Evolutionary conservation across 2,888 invertebrate species (phyloP).

Genomic region (Drosophila mulleri): DNA sequence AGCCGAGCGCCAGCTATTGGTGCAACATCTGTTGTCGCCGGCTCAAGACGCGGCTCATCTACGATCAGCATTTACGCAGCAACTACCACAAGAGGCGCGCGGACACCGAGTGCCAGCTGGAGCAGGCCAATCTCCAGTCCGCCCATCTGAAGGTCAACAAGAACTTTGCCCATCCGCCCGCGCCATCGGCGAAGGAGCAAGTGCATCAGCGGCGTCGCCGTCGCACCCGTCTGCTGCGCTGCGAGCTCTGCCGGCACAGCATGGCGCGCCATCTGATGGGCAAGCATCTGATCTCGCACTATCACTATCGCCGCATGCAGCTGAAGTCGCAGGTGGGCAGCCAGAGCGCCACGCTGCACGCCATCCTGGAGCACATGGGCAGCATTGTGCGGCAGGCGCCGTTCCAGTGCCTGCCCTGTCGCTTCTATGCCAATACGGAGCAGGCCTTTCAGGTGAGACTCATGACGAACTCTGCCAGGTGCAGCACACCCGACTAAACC

Average conservation of each 20-base stretch:
- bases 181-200: constrained; percentile 5
- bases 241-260: constrained; percentile 90
- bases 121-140: constrained; percentile 86
- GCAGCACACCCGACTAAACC: background rate
- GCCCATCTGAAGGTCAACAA: constrained; percentile 41
- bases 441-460: constrained; percentile 86
- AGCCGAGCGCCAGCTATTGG: constrained; percentile 87
- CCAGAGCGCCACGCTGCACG: constrained; percentile 84
- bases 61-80: constrained; percentile 91
- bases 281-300: constrained; percentile 94
- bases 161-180: constrained; percentile 29
- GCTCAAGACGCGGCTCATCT: constrained; percentile 90
- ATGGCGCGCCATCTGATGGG: constrained; percentile 90
- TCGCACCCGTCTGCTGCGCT: constrained; percentile 87
- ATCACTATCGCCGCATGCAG: constrained; percentile 91
- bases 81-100: constrained; percentile 90
- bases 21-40: constrained; percentile 92
- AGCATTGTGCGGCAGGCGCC: constrained; percentile 92
- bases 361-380: constrained; percentile 91
- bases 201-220: constrained; percentile 83
- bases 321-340: constrained; percentile 79
- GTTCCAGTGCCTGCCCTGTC: constrained; percentile 93
- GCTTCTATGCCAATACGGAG: constrained; percentile 93
- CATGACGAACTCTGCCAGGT: background rate
- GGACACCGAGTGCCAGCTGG: constrained; percentile 89